phyloP scores from a whole-genome alignment of 2,888 invertebrate species.

The Agriopis leucophaearia region DNA sequence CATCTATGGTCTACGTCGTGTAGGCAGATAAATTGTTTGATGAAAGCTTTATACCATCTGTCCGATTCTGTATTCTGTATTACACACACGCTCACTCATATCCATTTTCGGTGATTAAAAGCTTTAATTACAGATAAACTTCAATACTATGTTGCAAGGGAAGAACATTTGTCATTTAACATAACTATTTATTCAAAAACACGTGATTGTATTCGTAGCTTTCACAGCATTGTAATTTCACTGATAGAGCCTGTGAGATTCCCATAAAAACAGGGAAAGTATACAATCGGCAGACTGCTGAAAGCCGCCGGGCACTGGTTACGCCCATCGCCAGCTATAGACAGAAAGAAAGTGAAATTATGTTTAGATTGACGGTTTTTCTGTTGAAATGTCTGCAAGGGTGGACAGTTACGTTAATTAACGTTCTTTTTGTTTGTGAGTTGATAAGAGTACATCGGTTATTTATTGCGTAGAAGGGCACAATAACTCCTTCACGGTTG shows the following conservation, averaged over 20 bases:
- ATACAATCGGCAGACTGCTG: slow-evolving; percentile 71
- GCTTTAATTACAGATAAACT: neutral
- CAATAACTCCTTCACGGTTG: slow-evolving; percentile 68
- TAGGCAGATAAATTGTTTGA: slow-evolving; percentile 43
- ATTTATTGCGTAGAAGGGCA: slow-evolving; percentile 55
- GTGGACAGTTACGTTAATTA: slow-evolving; percentile 45
- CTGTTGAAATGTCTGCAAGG: slow-evolving; percentile 42
- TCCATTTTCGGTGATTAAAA: slow-evolving; percentile 11
- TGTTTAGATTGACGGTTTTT: slow-evolving; percentile 56
- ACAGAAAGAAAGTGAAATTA: slow-evolving; percentile 81
- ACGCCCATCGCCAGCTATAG: slow-evolving; percentile 73
- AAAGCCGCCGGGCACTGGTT: slow-evolving; percentile 70
- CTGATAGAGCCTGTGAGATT: slow-evolving; percentile 64
- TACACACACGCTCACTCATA: slow-evolving; percentile 1
- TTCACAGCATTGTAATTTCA: slow-evolving; percentile 72
- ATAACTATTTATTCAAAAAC: slow-evolving; percentile 1
- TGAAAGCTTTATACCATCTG: slow-evolving; percentile 27
- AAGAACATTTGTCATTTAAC: neutral
- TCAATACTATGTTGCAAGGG: neutral
- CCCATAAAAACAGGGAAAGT: slow-evolving; percentile 85
- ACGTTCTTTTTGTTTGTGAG: slow-evolving; percentile 33
- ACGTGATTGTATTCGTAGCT: slow-evolving; percentile 45
- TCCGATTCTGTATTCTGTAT: slow-evolving; percentile 1
- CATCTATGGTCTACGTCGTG: slow-evolving; percentile 38
- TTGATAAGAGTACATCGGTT: slow-evolving; percentile 34